Conservation (phyloP, 2,888 invertebrate genomes). For the Pterobdella sp. region DNA sequence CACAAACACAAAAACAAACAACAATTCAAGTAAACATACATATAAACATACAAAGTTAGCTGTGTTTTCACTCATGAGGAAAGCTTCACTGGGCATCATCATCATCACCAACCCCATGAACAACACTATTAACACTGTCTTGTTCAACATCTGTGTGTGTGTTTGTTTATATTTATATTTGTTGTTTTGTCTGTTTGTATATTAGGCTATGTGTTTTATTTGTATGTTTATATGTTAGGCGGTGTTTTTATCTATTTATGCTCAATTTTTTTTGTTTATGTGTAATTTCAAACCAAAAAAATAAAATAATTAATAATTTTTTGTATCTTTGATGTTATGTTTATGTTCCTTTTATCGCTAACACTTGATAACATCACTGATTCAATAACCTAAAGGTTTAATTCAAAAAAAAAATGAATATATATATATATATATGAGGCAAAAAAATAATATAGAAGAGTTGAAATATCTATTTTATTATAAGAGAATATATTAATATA, state of each 20-base stretch:
- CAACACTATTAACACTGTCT: not conserved
- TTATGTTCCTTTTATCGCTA: too few species aligned
- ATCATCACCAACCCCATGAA: not conserved
- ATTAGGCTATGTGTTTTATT: too few species aligned
- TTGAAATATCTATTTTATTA: too few species aligned
- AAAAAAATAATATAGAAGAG: too few species aligned
- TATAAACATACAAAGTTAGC: not conserved
- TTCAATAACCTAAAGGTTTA: too few species aligned
- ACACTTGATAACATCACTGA: too few species aligned
- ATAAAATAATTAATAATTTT: too few species aligned
- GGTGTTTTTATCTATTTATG: not conserved
- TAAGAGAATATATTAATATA: not conserved
- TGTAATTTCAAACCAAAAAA: too few species aligned
- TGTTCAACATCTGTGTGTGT: not conserved
- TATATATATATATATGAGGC: not conserved
- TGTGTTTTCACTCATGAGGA: not conserved
- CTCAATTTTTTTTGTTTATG: not conserved
- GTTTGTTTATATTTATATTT: not conserved
- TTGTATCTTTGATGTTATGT: too few species aligned
- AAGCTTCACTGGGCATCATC: not conserved
- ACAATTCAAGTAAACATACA: not conserved
- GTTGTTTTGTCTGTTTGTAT: not conserved
- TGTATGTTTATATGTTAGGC: not conserved
- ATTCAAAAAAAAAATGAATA: too few species aligned
- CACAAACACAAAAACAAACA: not conserved